Base-by-base conservation (phyloP, 2,888 invertebrate species). In the Microplitis deprimator region DNA sequence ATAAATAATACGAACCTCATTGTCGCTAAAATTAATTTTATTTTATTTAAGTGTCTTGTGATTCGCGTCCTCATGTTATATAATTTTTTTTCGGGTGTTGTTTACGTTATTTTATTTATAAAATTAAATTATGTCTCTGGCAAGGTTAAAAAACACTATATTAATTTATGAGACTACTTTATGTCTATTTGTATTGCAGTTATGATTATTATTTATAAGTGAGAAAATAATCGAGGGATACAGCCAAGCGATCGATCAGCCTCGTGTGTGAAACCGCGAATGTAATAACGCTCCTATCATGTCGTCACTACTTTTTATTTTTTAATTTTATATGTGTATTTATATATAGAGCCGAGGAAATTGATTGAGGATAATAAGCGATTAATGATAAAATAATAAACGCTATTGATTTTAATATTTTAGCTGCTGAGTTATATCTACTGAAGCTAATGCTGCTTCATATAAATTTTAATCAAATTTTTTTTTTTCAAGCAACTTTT, bases 191-290 rank as follows among this genome's bases (percentile, higher is more conserved):
- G 16, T 62, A 62, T 29, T 29, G 29, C 29, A 62, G 62, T 62
- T 62, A 17, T 62, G 13, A 62, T 5, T 50, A 50, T 62, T 62
- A 16, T 17, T 62, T 17, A 62, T 8, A 65, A 65, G 38, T 3
- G 20, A 65, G 38, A 38, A 20, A 20, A 29, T 29, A 5, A 29
- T 7, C 65, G 62, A 65, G 65, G 65, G 65, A 29, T 65, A 65
- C 20, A 65, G 38, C 65, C 13, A 65, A 5, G 65, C 65, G 65
- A 65, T 65, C 65, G 65, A 65, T 65, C 65, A 65, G 65, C 65
- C 65, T 20, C 65, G 29, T 38, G 38, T 29, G 38, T 13, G 20
- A 29, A 29, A 38, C 13, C 38, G 29, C 20, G 29, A 65, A 29
- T 29, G 29, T 29, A 29, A 29, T 20, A 10, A 38, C 29, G 38